Base-by-base conservation (phyloP, 2,888 invertebrate species). In the Polymixis lichenea region DNA sequence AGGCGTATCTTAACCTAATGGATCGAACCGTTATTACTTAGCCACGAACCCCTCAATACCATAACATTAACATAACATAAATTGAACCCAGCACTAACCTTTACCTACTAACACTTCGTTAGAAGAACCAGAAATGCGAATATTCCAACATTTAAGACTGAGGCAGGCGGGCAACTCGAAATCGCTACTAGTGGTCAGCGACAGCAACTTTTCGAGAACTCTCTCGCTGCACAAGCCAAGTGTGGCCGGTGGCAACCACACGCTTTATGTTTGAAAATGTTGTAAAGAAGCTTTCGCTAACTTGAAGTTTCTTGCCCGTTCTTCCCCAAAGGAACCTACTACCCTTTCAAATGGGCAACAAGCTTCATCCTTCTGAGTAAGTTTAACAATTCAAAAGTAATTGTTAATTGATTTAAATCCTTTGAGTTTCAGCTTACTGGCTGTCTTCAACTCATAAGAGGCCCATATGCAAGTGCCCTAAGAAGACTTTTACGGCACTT, bases 51-150 rank as follows among this genome's bases (percentile, higher is more conserved):
- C 43, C 43, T 46, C 43, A 58, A 61, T 13, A 60, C 60, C 8
- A 69, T 80, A 69, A 61, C 55, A 70, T 70, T 82, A 77, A 58
- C 53, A 75, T 68, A 32, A 75, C 49, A 82, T 68, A 67, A 61
- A 67, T 66, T 68, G 15, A 38, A 0, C 58, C 43, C 0, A 46
- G 25, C 15, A 68, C 28, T 58, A 46, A 62, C 55, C 43, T 43
- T 43, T 25, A 66, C 11, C 15, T 51, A 62, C 43, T 72, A 72
- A 61, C 73, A 65, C 69, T 68, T 72, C 65, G 55, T 69, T 71
- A 43, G 15, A 28, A 28, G 8, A 46, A 65, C 68, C 78, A 80
- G 64, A 72, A 77, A 77, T 68, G 65, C 49, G 72, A 70, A 69
- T 77, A 80, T 77, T 72, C 78, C 60, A 51, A 76, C 76, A 65